Conservation (phyloP, 2,113 vertebrate genomes). For the Psephotus haematonotus region DNA sequence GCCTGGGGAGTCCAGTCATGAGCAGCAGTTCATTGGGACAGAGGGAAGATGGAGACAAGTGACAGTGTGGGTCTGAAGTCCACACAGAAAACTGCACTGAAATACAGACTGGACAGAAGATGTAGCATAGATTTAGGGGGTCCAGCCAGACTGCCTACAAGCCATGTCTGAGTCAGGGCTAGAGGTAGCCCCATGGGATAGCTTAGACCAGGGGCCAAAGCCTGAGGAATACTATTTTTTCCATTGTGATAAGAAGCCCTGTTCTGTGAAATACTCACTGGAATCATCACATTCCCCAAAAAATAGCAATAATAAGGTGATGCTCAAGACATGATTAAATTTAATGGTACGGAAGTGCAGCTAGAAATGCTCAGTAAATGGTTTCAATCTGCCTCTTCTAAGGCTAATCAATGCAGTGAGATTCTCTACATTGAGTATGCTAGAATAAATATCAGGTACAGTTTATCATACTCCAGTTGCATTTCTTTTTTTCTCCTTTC, state of each 20-base stretch:
- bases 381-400: background rate
- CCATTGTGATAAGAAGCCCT: background rate
- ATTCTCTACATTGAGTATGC: background rate
- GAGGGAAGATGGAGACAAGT: no score
- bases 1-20: background rate
- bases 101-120: background rate
- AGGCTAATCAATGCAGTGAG: background rate
- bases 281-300: background rate
- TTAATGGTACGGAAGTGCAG: background rate
- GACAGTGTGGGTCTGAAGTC: accelerated
- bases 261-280: background rate
- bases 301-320: background rate
- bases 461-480: constrained; percentile 11
- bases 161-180: background rate
- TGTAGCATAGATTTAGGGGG: accelerated
- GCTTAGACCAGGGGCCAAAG: background rate
- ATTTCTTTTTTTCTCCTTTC: background rate
- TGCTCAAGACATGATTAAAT: background rate
- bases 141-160: background rate
- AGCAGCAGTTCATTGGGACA: background rate
- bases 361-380: constrained; percentile 34
- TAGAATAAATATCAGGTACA: constrained; percentile 41
- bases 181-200: background rate
- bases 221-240: background rate
- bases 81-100: accelerated